Percentiles rank a stretch among this genome's conserved stretches.
Conservation (phyloP, 2,797 vertebrate genomes). For the Channa striata region DNA sequence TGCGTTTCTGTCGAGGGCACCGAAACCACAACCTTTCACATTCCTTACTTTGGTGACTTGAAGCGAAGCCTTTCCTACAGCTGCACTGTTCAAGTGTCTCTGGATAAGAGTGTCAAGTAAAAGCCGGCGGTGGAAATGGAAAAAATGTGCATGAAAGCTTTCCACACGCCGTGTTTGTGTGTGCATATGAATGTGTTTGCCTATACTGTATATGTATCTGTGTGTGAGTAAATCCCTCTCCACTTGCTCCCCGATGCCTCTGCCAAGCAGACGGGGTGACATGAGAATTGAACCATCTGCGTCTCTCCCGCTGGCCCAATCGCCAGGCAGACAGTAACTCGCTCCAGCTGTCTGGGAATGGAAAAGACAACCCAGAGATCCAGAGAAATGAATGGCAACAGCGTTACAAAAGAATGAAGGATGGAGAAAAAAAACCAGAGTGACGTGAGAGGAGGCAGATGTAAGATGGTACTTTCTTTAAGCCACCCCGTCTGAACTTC, state of each 20-base stretch:
- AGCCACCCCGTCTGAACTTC: slow-evolving; percentile 51
- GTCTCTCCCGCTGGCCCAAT: slow-evolving; percentile 51
- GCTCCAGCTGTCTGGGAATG: slow-evolving; percentile 77
- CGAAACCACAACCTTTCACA: not conserved
- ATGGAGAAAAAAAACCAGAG: slow-evolving; percentile 40
- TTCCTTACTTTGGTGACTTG: slow-evolving; percentile 21
- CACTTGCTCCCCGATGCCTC: slow-evolving; percentile 66
- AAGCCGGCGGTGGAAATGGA: slow-evolving; percentile 44
- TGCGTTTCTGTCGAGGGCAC: not conserved
- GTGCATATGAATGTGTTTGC: slow-evolving; percentile 36
- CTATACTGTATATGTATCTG: slow-evolving; percentile 32
- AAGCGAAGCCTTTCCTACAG: slow-evolving; percentile 18
- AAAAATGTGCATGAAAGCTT: slow-evolving; percentile 56
- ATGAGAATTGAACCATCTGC: slow-evolving; percentile 82
- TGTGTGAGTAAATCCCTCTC: slow-evolving; percentile 70
- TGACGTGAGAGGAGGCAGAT: slow-evolving; percentile 59
- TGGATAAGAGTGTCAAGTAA: slow-evolving; percentile 34
- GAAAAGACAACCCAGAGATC: slow-evolving; percentile 73
- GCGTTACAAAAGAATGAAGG: slow-evolving; percentile 62
- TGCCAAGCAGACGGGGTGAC: slow-evolving; percentile 79
- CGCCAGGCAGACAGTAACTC: slow-evolving; percentile 70
- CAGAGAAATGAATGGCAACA: slow-evolving; percentile 51
- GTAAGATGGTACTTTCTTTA: slow-evolving; percentile 51
- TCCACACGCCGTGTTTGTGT: slow-evolving; percentile 48
- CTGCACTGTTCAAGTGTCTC: slow-evolving; percentile 29